These are phyloP conservation scores for Notothenia coriiceps DNA, from an alignment of 2,113 vertebrate genomes.

Conservation along the genomic window DNA sequence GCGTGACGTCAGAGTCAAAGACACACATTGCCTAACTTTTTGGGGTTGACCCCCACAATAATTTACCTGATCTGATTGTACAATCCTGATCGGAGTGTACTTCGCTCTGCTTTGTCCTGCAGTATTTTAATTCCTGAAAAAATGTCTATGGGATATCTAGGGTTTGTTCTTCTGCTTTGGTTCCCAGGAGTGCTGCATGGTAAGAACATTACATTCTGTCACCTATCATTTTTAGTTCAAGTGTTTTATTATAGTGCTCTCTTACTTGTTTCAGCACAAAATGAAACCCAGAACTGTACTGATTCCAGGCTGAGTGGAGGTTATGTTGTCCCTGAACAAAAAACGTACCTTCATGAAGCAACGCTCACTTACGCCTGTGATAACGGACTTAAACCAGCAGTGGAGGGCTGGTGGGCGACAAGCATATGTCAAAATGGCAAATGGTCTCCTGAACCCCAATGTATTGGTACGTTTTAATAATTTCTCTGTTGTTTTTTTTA, in stretches of 20 bases:
- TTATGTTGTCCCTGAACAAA: background rate
- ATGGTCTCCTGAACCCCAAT: slow-evolving; percentile 57
- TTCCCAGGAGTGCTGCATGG: slow-evolving; percentile 18
- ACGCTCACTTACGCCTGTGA: slow-evolving; percentile 38
- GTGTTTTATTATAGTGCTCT: background rate
- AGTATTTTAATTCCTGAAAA: background rate
- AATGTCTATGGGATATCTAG: slow-evolving; percentile 26
- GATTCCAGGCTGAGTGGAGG: slow-evolving; percentile 9
- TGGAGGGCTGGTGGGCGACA: slow-evolving; percentile 65
- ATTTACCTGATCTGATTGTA: slow-evolving; percentile 39
- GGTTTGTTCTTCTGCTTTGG: slow-evolving; percentile 29
- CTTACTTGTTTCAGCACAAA: slow-evolving; percentile 34
- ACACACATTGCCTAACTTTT: slow-evolving; percentile 8
- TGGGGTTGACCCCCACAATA: slow-evolving; percentile 22
- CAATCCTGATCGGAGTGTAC: background rate
- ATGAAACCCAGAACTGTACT: background rate
- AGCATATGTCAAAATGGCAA: slow-evolving; percentile 37
- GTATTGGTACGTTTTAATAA: slow-evolving; percentile 53
- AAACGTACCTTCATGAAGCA: fast-evolving
- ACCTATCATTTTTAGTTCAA: background rate
- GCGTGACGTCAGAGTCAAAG: background rate
- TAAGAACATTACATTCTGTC: background rate
- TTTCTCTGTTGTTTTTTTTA: background rate
- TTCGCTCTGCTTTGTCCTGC: background rate
- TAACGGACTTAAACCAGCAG: slow-evolving; percentile 26